These are phyloP conservation scores for Pseudorectes ferrugineus DNA, from an alignment of 2,113 vertebrate species.

Conservation along the genomic window DNA sequence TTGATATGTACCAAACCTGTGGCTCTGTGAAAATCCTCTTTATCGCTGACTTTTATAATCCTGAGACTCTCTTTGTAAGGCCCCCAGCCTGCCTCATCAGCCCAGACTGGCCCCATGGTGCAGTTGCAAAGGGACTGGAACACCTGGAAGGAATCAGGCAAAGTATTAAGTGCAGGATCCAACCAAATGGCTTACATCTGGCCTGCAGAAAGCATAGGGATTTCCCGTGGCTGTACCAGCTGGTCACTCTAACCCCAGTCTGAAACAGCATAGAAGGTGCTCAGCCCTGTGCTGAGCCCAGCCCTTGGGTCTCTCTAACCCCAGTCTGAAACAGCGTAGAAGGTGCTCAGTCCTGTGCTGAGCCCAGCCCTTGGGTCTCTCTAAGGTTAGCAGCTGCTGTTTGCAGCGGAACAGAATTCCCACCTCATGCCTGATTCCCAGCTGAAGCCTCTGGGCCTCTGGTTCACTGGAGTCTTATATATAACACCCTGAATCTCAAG, in stretches of 20 bases:
- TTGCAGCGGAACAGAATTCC: neutral
- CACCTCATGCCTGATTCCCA: neutral
- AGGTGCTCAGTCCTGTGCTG: neutral
- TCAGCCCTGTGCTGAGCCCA: neutral
- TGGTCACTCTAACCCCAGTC: neutral
- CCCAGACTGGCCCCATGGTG: fast-evolving
- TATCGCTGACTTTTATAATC: neutral
- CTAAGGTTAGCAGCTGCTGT: fast-evolving
- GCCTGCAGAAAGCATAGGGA: neutral
- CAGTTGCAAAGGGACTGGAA: neutral
- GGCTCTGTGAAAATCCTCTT: neutral
- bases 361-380: neutral
- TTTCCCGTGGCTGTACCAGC: neutral
- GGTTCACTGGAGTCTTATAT: neutral
- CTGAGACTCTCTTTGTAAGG: neutral
- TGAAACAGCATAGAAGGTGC: neutral
- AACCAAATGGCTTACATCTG: neutral
- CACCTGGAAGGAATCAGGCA: neutral
- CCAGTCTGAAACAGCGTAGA: neutral
- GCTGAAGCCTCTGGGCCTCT: neutral
- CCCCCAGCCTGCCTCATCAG: neutral
- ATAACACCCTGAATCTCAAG: neutral
- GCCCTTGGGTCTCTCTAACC: neutral
- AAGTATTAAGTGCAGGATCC: neutral
- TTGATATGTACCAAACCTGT: too few relatives aligned